These are phyloP conservation scores for Chelonoidis abingdonii DNA, from an alignment of 2,113 vertebrate genomes.

Conservation along the genomic window DNA sequence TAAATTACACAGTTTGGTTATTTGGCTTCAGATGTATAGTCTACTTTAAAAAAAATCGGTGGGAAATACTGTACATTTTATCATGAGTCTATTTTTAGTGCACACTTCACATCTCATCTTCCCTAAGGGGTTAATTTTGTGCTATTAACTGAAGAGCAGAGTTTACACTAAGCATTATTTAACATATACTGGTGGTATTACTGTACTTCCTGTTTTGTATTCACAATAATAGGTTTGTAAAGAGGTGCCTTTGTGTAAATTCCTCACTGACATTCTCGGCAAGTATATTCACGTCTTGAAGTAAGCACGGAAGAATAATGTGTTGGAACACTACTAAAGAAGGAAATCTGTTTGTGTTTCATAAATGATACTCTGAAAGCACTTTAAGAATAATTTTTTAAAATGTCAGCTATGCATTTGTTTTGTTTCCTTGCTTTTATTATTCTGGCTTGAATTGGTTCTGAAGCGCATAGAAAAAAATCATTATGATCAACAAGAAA, in stretches of 20 bases:
- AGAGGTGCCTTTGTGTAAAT: constrained; percentile 89
- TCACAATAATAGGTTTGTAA: constrained; percentile 82
- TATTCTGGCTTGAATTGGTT: constrained; percentile 6
- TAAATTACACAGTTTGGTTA: background rate
- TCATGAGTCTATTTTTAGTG: constrained; percentile 60
- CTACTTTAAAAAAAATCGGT: background rate
- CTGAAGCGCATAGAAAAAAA: constrained; percentile 8
- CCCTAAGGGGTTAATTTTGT: constrained; percentile 64
- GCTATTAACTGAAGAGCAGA: constrained; percentile 57
- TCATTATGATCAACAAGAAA: background rate
- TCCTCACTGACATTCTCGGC: constrained; percentile 88
- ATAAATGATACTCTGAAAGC: constrained; percentile 76
- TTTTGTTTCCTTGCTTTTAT: constrained; percentile 61
- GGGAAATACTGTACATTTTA: constrained; percentile 28
- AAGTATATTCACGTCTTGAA: constrained; percentile 90
- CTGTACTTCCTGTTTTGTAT: constrained; percentile 81
- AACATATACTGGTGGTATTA: constrained; percentile 72
- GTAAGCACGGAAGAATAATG: constrained; percentile 85
- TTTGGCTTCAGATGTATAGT: background rate
- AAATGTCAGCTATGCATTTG: constrained; percentile 69
- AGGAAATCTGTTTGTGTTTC: constrained; percentile 90
- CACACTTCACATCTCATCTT: constrained; percentile 20
- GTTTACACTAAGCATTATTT: constrained; percentile 77
- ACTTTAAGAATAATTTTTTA: constrained; percentile 74
- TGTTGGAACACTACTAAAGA: constrained; percentile 88